Evolutionary conservation across 2,888 invertebrate genomes (phyloP).

Genomic region (Netelia virgata): DNA sequence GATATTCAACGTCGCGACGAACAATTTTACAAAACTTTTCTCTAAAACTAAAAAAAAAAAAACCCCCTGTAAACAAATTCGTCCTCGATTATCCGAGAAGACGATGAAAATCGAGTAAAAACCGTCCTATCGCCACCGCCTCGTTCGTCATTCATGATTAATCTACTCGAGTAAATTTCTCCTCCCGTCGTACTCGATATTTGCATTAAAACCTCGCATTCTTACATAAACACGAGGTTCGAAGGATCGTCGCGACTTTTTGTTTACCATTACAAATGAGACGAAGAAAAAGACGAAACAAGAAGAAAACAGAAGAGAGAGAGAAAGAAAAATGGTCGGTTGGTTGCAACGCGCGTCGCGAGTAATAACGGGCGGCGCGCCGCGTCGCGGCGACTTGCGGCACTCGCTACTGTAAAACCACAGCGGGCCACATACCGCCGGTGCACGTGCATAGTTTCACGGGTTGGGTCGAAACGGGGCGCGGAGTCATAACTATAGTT

Average conservation of each 20-base stretch:
- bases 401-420: not conserved
- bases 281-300: too few relatives aligned
- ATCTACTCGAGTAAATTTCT: not conserved
- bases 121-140: not conserved
- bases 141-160: not conserved
- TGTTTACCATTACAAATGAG: not conserved
- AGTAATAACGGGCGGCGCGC: not conserved
- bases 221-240: not conserved
- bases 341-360: not conserved
- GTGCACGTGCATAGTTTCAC: constrained; percentile 58
- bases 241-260: not conserved
- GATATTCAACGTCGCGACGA: too few relatives aligned
- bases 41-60: too few relatives aligned
- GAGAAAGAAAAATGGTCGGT: not conserved
- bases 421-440: constrained; percentile 21
- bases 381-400: constrained; percentile 4
- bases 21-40: too few relatives aligned
- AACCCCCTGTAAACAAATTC: too few relatives aligned
- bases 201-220: not conserved
- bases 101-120: not conserved
- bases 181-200: not conserved
- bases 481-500: constrained; percentile 13
- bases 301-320: too few relatives aligned
- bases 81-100: too few relatives aligned
- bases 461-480: constrained; percentile 55